Percentiles rank a stretch among this genome's conserved stretches.
phyloP scores from a whole-genome alignment of 1,140 invertebrate species.

The Papilio polyxenes region DNA sequence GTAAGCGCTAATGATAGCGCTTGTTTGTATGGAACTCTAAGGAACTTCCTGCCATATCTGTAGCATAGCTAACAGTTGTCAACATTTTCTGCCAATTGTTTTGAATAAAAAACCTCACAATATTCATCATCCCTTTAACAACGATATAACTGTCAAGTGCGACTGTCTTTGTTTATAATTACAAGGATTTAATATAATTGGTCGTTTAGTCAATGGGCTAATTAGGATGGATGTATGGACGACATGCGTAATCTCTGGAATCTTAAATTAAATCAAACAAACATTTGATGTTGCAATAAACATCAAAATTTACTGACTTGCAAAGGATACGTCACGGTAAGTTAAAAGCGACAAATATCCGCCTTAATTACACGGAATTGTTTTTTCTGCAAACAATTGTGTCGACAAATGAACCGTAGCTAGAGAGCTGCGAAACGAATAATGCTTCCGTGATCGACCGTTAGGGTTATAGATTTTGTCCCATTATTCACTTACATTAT shows the following conservation, averaged over 20 bases:
- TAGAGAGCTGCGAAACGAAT: neutral
- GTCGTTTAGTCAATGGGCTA: no score
- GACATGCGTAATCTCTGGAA: neutral
- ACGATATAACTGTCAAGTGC: neutral
- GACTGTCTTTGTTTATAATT: neutral
- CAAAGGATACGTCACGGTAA: conserved; percentile 2
- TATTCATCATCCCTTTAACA: neutral
- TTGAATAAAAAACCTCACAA: neutral
- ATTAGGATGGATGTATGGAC: no score
- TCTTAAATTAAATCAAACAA: neutral
- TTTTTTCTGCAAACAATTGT: conserved; percentile 12
- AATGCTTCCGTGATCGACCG: neutral
- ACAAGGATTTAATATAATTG: neutral
- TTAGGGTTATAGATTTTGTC: neutral
- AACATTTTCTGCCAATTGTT: neutral
- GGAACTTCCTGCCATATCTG: conserved; percentile 28
- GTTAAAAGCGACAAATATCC: conserved; percentile 13
- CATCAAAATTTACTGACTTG: neutral
- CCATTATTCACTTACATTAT: neutral
- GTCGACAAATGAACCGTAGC: conserved; percentile 14
- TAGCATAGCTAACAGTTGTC: neutral
- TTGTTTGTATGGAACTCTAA: conserved; percentile 30
- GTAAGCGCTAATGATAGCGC: conserved; percentile 1
- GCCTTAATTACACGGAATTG: conserved; percentile 3
- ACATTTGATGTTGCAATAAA: neutral